Evolutionary conservation across 1,140 invertebrate genomes (phyloP), one percentile per base, ranked within the genome.

Genomic region (Aphelinus atriplicis): DNA sequence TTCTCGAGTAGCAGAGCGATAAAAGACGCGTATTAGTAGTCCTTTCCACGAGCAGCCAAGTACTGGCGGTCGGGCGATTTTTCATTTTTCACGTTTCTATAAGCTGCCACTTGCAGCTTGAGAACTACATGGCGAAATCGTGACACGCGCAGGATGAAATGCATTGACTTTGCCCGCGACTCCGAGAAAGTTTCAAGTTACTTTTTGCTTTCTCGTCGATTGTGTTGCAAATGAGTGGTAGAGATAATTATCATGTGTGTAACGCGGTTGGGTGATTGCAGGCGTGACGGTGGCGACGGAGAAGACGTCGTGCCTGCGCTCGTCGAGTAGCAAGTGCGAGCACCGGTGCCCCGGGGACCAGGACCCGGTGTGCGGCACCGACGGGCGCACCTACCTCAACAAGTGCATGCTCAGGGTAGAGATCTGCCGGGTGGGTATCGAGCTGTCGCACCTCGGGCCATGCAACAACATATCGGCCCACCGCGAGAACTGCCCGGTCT

Each of bases 401-500:
- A 90, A 94, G 78, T 98, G 96, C 85, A 95, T 96, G 92, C 89
- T 97, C 76, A 92, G 94, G 83, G 94, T 96, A 2, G 95, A 96
- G 85, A 92, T 94, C 71, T 95, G 94, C 89, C 91, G 92, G 71
- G 88, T 91, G 50, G 92, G 92, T 2, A 91, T 93, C 42, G 88
- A 89, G 64, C 80, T 96, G 5, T 95, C 95, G 0, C 95, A 96
- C 82, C 89, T 95, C 73, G 95, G 95, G 1, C 91, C 94, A 0
- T 96, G 95, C 85, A 95, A 95, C 86, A 96, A 96, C 85, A 95
- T 95, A 66, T 95, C 94, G 61, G 94, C 94, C 0, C 93, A 95
- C 77, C 88, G 94, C 51, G 95, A 96, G 83, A 95, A 95, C 82
- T 97, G 95, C 80, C 95, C 95, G 1, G 92, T 95, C 1, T 92